These are phyloP conservation scores for Ahaetulla prasina DNA, from an alignment of 2,113 vertebrate species.

Conservation along the genomic window DNA sequence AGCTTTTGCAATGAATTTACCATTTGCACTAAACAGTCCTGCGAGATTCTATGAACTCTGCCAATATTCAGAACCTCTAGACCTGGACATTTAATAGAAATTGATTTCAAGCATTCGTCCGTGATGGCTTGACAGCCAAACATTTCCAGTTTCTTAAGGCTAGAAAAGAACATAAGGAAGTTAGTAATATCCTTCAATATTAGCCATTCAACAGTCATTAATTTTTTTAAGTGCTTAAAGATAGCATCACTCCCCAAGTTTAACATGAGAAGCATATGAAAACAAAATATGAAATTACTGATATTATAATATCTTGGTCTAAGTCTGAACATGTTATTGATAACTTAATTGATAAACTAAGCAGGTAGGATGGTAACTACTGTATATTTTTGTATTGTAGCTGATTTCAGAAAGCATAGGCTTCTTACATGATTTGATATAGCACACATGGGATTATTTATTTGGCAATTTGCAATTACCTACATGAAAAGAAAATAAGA, in stretches of 20 bases:
- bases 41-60: slow-evolving; percentile 59
- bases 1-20: slow-evolving; percentile 49
- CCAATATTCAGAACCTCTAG: slow-evolving; percentile 55
- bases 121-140: slow-evolving; percentile 60
- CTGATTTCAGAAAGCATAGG: neutral
- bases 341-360: neutral
- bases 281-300: neutral
- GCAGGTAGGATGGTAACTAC: neutral
- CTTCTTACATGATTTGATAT: neutral
- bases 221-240: neutral
- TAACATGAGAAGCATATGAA: neutral
- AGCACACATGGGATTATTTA: neutral
- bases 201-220: neutral
- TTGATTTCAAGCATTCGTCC: slow-evolving; percentile 41
- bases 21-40: slow-evolving; percentile 44
- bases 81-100: slow-evolving; percentile 38
- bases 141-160: slow-evolving; percentile 48
- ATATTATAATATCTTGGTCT: neutral
- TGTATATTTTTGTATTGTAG: neutral
- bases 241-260: neutral
- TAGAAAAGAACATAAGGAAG: slow-evolving; percentile 5
- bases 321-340: neutral
- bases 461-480: neutral
- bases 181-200: neutral
- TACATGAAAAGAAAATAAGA: neutral